Percentiles rank a stretch among this genome's conserved stretches.
Conservation (phyloP, 2,888 invertebrate species). For the Nowickia ferox region DNA sequence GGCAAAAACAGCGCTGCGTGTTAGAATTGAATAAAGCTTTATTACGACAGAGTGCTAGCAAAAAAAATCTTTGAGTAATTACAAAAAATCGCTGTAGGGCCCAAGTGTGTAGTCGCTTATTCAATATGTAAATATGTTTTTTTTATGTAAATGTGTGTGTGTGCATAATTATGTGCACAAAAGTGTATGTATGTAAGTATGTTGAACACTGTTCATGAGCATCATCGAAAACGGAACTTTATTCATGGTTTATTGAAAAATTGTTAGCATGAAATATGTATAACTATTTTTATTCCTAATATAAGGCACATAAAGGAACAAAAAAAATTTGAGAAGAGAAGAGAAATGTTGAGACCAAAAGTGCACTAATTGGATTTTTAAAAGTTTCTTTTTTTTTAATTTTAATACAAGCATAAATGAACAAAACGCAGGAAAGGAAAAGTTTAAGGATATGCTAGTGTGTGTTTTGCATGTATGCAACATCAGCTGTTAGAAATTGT, state of each 20-base stretch:
- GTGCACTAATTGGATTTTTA: slow-evolving; percentile 70
- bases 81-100: slow-evolving; percentile 36
- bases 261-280: slow-evolving; percentile 44
- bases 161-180: not conserved
- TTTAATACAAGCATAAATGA: slow-evolving; percentile 27
- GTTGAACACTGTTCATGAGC: not conserved
- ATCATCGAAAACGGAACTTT: slow-evolving; percentile 41
- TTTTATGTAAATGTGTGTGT: not conserved
- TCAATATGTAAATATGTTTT: not conserved
- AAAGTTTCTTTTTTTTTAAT: slow-evolving; percentile 44
- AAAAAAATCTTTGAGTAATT: slow-evolving; percentile 47
- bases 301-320: not conserved
- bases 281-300: slow-evolving; percentile 7
- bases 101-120: not conserved
- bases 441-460: slow-evolving; percentile 29
- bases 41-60: not conserved
- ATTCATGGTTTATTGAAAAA: slow-evolving; percentile 56
- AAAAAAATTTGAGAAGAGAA: not conserved
- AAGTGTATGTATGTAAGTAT: not conserved
- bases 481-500: slow-evolving; percentile 65
- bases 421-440: slow-evolving; percentile 17
- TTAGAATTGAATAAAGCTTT: slow-evolving; percentile 33
- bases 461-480: slow-evolving; percentile 46
- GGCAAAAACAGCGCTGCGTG: slow-evolving; percentile 47
- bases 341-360: slow-evolving; percentile 45